Base-by-base conservation (phyloP, 2,797 vertebrate genomes). In the Microctenopoma stevenorrisi region DNA sequence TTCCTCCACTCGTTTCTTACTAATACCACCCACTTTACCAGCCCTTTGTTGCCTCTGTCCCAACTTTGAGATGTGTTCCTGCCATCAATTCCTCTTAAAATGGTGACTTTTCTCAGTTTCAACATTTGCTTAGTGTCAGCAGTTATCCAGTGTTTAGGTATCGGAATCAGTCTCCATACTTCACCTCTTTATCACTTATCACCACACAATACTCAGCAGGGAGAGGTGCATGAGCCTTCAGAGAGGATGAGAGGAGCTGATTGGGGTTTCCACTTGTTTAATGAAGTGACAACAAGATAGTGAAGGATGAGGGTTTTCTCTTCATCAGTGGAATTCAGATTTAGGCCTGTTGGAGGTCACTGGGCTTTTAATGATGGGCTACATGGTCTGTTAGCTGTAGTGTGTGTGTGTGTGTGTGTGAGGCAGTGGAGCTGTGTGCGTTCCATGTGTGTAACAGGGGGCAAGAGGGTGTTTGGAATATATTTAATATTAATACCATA, bases 241-340 rank as follows among this genome's bases (percentile, higher is more conserved):
- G 56, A 62, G 64, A 78, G 33, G 53, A 70, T 40, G 61, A 72
- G 68, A 53, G 57, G 59, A 66, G 74, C 67, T 64, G 76, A 79
- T 72, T 73, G 56, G 65, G 74, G 80, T 82, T 66, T 79, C 68
- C 69, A 58, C 58, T 48, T 64, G 59, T 65, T 81, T 82, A 84
- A 87, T 88, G 81, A 85, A 74, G 78, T 83, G 81, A 84, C 76
- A 81, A 65, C 52, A 63, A 71, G 68, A 68, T 6, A 49, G 74
- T 66, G 70, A 81, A 79, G 76, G 82, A 83, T 79, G 82, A 90
- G 74, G 69, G 76, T 88, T 86, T 86, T 84, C 77, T 83, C 82
- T 80, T 88, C 82, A 90, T 72, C 79, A 74, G 57, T 48, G 61
- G 73, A 72, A 86, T 81, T 75, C 79, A 77, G 75, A 83, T 82